Evolutionary conservation across 1,140 invertebrate species (phyloP), one percentile per base, ranked within the genome.

Genomic region (Platorchestia sp.): DNA sequence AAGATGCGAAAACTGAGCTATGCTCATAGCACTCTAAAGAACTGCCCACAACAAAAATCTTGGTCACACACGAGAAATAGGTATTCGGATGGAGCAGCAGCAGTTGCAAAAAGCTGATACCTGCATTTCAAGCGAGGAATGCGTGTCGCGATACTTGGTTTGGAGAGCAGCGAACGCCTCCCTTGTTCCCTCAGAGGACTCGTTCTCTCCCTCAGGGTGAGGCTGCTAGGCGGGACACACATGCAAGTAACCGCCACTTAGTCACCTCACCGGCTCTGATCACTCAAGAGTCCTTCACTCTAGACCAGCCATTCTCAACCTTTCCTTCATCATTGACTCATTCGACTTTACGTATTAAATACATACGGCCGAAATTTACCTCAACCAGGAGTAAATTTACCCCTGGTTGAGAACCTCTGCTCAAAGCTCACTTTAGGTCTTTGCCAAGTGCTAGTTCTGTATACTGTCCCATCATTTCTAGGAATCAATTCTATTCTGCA

Each of bases 51-150:
- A 75, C 59, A 75, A 75, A 75, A 75, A 75, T 75, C 59, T 36
- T 14, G 3, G 59, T 75, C 36, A 51, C 59, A 75, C 59, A 75
- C 59, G 90, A 98, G 97, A 97, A 97, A 97, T 96, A 86, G 95
- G 95, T 91, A 95, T 89, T 95, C 86, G 75, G 51, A 43, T 43
- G 43, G 40, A 95, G 90, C 90, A 93, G 90, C 90, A 93, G 10
- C 51, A 93, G 90, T 53, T 27, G 90, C 14, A 93, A 45, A 93
- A 93, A 93, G 90, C 45, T 19, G 59, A 86, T 95, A 95, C 95
- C 95, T 95, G 95, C 93, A 95, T 95, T 40, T 95, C 95, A 44
- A 95, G 93, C 19, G 95, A 95, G 0, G 95, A 41, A 22, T 95
- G 95, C n/a, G 95, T 86, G 51, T 95, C 95, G 75, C 86, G n/a